phyloP scores from a whole-genome alignment of 2,797 vertebrate genomes.

The Philypnodon macrostomus region DNA sequence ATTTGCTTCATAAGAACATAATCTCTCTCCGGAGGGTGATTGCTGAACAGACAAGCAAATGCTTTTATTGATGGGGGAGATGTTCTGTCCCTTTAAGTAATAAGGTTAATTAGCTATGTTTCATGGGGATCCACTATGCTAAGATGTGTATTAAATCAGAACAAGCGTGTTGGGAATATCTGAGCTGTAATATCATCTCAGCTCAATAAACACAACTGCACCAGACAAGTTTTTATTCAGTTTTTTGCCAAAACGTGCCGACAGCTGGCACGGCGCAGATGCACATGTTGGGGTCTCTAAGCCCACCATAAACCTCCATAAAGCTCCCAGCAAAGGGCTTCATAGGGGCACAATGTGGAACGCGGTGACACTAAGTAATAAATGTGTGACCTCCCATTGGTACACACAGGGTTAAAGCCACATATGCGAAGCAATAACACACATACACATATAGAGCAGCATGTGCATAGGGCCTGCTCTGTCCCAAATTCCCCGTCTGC shows the following conservation, averaged over 20 bases:
- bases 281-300: constrained; percentile 29
- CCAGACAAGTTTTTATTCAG: constrained; percentile 14
- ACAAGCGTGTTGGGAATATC: constrained; percentile 42
- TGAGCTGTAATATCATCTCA: constrained; percentile 36
- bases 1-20: constrained; percentile 44
- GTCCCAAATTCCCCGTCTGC: constrained; percentile 38
- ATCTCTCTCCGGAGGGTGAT: constrained; percentile 66
- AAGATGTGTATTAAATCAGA: constrained; percentile 70
- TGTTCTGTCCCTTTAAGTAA: constrained; percentile 68
- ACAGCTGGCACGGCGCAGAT: constrained; percentile 41
- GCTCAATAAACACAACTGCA: constrained; percentile 33
- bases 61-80: constrained; percentile 71
- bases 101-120: constrained; percentile 80
- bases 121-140: constrained; percentile 70
- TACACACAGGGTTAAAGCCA: constrained; percentile 47
- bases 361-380: constrained; percentile 25
- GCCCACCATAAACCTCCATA: constrained; percentile 24
- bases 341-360: constrained; percentile 26
- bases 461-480: constrained; percentile 37
- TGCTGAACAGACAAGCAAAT: constrained; percentile 57
- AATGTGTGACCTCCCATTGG: constrained; percentile 27
- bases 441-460: constrained; percentile 22
- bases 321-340: constrained; percentile 40
- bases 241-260: constrained; percentile 17
- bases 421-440: constrained; percentile 42